Base-by-base conservation (phyloP, 2,888 invertebrate species). In the Leptopterna dolabrata region DNA sequence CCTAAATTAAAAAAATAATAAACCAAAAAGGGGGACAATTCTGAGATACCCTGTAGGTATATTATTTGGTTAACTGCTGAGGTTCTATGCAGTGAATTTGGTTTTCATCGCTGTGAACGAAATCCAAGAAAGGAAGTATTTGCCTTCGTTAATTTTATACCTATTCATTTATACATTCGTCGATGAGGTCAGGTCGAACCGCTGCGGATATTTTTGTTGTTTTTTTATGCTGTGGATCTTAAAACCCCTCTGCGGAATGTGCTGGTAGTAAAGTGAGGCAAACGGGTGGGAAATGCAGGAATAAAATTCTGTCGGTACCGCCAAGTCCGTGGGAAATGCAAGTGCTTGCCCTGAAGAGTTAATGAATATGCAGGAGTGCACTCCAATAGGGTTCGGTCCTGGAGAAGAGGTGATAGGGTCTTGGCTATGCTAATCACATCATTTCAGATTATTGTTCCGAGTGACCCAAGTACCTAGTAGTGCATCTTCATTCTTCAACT, bases 281-380 rank as follows among this genome's bases (percentile, higher is more conserved):
- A 11, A 63, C 63, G 24, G 24, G 63, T 19, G 63, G 14, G 0
- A 71, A 19, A 36, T 76, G 30, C 76, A 19, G 27, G 6, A 45
- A 78, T 78, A 78, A 78, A 78, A 78, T 45, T 78, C 78, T 45
- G 45, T 16, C 27, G 78, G 45, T 78, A 45, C 24, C 43, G 41
- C 45, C 27, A 19, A 45, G 47, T 16, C 45, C 41, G 19, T 73
- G 27, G 45, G 78, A 78, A 78, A 78, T 78, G 78, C 78, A 78
- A 24, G 78, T 43, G 78, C 27, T 78, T 78, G 83, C 83, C 70
- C 63, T 63, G 83, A 83, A 70, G 70, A 83, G 63, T 36, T 70
- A 70, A 83, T 83, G 83, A 83, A 83, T 83, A 83, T 83, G 83
- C 83, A 83, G 83, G 7, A 70, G 83, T 83, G 83, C 83, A 83